Conservation (phyloP, 2,888 invertebrate genomes). For the Cephonodes hylas region DNA sequence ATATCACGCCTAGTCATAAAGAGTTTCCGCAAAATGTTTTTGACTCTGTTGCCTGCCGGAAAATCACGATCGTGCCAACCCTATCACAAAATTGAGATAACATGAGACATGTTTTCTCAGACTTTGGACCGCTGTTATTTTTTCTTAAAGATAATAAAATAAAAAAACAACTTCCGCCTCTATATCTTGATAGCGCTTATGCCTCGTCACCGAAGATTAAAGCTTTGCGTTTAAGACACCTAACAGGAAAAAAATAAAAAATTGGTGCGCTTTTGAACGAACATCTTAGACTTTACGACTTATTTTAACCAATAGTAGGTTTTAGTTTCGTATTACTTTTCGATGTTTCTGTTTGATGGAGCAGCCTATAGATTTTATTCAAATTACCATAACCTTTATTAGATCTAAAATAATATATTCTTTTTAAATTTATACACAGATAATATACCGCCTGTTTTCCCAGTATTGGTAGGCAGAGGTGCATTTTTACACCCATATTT, state of each 20-base stretch:
- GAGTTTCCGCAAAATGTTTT: neutral
- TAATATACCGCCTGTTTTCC: too few relatives aligned
- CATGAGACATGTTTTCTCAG: neutral
- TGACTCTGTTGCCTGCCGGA: neutral
- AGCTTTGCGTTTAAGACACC: neutral
- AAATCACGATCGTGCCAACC: constrained; percentile 1
- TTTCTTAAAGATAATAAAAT: neutral
- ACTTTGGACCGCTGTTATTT: neutral
- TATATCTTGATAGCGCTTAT: neutral
- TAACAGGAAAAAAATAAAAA: neutral
- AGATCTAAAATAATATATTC: too few relatives aligned
- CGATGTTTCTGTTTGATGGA: too few relatives aligned
- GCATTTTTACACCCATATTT: too few relatives aligned
- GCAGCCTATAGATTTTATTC: neutral
- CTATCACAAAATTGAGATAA: neutral
- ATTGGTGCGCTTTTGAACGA: neutral
- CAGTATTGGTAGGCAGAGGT: too few relatives aligned
- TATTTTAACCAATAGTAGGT: neutral
- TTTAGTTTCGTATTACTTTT: too few relatives aligned
- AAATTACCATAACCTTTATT: neutral
- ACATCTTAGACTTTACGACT: too few relatives aligned
- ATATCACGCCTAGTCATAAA: neutral
- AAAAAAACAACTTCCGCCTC: neutral
- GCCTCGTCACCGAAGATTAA: neutral
- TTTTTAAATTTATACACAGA: too few relatives aligned